Percentiles rank a stretch among this genome's conserved stretches.
phyloP scores from a whole-genome alignment of 2,888 invertebrate genomes.

The Abrostola tripartita region DNA sequence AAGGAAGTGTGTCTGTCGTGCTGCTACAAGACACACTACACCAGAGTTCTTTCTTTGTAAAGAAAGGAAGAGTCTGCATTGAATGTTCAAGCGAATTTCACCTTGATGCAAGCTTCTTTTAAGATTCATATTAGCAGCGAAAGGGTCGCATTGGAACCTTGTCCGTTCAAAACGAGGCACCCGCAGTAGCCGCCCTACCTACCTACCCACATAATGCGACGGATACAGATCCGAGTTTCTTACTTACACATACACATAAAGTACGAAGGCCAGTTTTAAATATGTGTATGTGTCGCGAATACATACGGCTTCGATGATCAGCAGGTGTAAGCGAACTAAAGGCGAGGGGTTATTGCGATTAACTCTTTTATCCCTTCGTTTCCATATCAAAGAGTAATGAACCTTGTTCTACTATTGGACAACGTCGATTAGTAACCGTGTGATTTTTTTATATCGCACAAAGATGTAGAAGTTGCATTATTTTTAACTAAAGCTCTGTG shows the following conservation, averaged over 20 bases:
- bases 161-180: conserved; percentile 80
- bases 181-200: conserved; percentile 85
- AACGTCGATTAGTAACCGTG: conserved; percentile 82
- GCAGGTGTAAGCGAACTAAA: conserved; percentile 87
- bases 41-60: conserved; percentile 78
- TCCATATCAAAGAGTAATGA: conserved; percentile 88
- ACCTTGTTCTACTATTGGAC: conserved; percentile 85
- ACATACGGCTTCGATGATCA: conserved; percentile 88
- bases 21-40: conserved; percentile 79
- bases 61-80: conserved; percentile 74
- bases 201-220: conserved; percentile 86
- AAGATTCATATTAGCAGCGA: conserved; percentile 84
- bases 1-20: conserved; percentile 85
- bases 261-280: conserved; percentile 86
- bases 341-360: conserved; percentile 88
- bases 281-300: conserved; percentile 85
- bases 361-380: conserved; percentile 88
- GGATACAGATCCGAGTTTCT: conserved; percentile 87
- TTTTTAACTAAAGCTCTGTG: conserved; percentile 1
- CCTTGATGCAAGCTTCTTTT: conserved; percentile 71
- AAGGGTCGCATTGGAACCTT: conserved; percentile 78
- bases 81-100: conserved; percentile 73
- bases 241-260: conserved; percentile 83
- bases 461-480: conserved; percentile 12
- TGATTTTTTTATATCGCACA: conserved; percentile 69